phyloP scores from a whole-genome alignment of 37 sponge, comb jelly and placozoan species.

The Ephydatia muelleri region DNA sequence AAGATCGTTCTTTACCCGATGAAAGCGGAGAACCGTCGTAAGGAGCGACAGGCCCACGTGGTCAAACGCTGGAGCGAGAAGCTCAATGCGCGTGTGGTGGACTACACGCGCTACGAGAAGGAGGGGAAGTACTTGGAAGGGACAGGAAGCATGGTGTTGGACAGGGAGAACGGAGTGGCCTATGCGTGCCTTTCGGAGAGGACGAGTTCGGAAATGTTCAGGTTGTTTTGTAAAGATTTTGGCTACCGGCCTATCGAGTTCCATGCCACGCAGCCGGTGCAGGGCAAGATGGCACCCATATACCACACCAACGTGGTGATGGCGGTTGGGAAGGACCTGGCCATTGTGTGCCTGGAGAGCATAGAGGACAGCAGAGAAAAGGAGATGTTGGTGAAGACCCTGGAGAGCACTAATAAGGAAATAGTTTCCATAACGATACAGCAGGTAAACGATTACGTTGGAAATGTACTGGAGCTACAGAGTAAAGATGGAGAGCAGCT shows the following conservation, averaged over 20 bases:
- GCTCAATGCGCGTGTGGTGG: slow-evolving; percentile 25
- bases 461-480: slow-evolving; percentile 61
- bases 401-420: slow-evolving; percentile 24
- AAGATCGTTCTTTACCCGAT: slow-evolving; percentile 70
- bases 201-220: slow-evolving; percentile 36
- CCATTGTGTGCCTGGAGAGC: slow-evolving; percentile 61
- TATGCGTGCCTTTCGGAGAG: slow-evolving; percentile 70
- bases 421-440: slow-evolving; percentile 36
- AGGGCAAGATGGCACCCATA: slow-evolving; percentile 30
- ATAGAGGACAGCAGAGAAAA: slow-evolving; percentile 31
- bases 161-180: slow-evolving; percentile 58
- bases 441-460: slow-evolving; percentile 42
- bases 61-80: slow-evolving; percentile 8
- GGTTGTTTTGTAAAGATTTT: slow-evolving; percentile 47
- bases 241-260: slow-evolving; percentile 55
- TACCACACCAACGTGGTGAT: slow-evolving; percentile 90
- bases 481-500: slow-evolving; percentile 21
- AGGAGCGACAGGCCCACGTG: slow-evolving; percentile 52
- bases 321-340: slow-evolving; percentile 44
- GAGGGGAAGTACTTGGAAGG: slow-evolving; percentile 71
- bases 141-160: slow-evolving; percentile 86
- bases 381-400: slow-evolving; percentile 10
- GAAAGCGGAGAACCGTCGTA: slow-evolving; percentile 42
- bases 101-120: slow-evolving; percentile 52
- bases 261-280: not conserved